phyloP scores from a whole-genome alignment of 1,140 invertebrate species.

The Batillaria attramentaria region DNA sequence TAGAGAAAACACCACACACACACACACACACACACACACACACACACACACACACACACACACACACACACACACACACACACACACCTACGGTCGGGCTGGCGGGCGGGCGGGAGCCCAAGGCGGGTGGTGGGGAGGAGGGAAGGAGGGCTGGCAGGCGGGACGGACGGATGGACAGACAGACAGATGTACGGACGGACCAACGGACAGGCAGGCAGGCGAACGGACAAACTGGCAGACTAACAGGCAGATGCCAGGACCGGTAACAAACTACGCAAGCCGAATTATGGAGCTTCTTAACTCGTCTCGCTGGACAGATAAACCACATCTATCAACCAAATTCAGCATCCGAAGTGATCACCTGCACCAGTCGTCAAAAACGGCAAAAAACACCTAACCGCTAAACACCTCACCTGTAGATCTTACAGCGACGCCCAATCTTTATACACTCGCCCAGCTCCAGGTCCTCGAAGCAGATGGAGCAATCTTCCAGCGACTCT shows the following conservation, averaged over 20 bases:
- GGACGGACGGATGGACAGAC: too few species aligned
- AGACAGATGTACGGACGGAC: background rate
- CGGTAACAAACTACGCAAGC: background rate
- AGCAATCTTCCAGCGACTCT: conserved; percentile 66
- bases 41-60: background rate
- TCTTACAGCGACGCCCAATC: conserved; percentile 63
- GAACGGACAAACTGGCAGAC: too few species aligned
- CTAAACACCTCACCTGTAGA: conserved; percentile 65
- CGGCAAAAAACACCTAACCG: background rate
- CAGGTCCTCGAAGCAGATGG: conserved; percentile 69
- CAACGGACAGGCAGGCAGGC: background rate
- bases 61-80: background rate
- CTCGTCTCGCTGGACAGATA: background rate
- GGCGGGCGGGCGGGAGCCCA: too few species aligned
- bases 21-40: background rate
- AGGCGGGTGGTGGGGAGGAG: too few species aligned
- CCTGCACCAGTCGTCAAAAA: background rate
- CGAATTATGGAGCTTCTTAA: background rate
- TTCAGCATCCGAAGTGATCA: background rate
- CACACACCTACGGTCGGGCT: background rate
- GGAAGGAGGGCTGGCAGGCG: too few species aligned
- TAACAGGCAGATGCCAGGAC: too few species aligned
- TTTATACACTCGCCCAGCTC: conserved; percentile 64
- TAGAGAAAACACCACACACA: background rate
- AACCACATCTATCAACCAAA: background rate